phyloP scores from a whole-genome alignment of 2,113 vertebrate species.

The Podilymbus podiceps region DNA sequence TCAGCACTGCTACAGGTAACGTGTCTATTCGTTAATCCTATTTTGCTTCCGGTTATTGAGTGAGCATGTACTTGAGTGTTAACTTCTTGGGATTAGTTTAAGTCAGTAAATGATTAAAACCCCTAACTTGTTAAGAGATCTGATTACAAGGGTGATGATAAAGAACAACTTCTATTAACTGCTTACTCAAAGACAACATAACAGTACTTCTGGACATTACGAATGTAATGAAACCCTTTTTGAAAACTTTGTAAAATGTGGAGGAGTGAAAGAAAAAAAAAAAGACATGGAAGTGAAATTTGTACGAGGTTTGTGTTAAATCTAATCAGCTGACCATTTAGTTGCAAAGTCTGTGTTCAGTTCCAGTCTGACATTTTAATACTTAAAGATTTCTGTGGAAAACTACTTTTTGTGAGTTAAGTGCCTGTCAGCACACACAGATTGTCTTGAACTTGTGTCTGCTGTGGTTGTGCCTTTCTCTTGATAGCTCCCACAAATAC shows the following conservation, averaged over 20 bases:
- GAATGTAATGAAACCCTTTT: background rate
- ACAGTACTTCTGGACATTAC: background rate
- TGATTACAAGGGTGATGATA: background rate
- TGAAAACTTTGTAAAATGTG: background rate
- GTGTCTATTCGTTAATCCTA: background rate
- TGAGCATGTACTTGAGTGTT: background rate
- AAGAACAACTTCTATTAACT: background rate
- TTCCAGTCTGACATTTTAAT: background rate
- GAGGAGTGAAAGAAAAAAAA: background rate
- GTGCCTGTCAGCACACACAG: background rate
- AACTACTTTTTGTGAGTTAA: background rate
- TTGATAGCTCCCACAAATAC: background rate
- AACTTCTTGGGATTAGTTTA: background rate
- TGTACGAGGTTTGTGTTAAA: background rate
- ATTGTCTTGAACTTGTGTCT: background rate
- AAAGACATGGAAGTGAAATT: background rate
- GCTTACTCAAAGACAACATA: background rate
- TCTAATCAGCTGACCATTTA: background rate
- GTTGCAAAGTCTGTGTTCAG: background rate
- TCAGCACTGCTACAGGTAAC: slow-evolving; percentile 91
- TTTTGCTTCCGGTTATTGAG: background rate
- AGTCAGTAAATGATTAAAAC: background rate
- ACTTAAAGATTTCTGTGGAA: background rate
- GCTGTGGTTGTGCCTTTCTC: background rate
- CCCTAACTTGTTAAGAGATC: background rate